phyloP scores from a whole-genome alignment of 2,797 vertebrate genomes.

The Amniataba percoides region DNA sequence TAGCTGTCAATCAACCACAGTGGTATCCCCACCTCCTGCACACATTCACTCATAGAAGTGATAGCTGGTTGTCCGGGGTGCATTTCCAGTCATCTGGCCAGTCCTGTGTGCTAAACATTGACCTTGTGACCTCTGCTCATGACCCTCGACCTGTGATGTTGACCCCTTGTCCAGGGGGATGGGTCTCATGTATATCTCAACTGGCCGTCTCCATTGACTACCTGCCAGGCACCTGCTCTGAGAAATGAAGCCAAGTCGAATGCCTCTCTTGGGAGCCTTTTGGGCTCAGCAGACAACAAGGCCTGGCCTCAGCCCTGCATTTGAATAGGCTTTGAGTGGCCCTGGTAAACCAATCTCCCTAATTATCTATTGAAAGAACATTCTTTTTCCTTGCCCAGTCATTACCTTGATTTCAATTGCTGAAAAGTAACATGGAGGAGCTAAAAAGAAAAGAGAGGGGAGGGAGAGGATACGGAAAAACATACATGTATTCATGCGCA shows the following conservation, averaged over 20 bases:
- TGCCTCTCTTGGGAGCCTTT: conserved; percentile 90
- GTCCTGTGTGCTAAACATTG: conserved; percentile 89
- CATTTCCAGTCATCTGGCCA: conserved; percentile 88
- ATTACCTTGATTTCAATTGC: conserved; percentile 85
- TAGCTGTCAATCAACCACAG: conserved; percentile 45
- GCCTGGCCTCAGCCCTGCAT: conserved; percentile 81
- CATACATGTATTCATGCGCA: conserved; percentile 57
- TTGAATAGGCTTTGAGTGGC: conserved; percentile 87
- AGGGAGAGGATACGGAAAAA: conserved; percentile 64
- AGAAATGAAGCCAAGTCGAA: conserved; percentile 92
- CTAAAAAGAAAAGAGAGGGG: conserved; percentile 60
- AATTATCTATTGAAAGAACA: conserved; percentile 92
- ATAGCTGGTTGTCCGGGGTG: conserved; percentile 65
- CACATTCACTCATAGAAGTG: conserved; percentile 36
- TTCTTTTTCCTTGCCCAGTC: conserved; percentile 86
- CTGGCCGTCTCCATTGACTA: conserved; percentile 93
- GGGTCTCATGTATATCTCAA: conserved; percentile 84
- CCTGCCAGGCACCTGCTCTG: conserved; percentile 97
- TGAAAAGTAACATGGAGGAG: conserved; percentile 85
- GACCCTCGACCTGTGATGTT: conserved; percentile 89
- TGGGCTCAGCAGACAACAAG: conserved; percentile 84
- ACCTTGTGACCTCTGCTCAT: conserved; percentile 88
- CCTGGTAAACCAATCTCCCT: conserved; percentile 94
- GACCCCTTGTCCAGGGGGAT: conserved; percentile 86
- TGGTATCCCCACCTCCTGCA: conserved; percentile 42